These are phyloP conservation scores for Pseudochromis fuscus DNA, from an alignment of 2,797 vertebrate species.

Conservation along the genomic window DNA sequence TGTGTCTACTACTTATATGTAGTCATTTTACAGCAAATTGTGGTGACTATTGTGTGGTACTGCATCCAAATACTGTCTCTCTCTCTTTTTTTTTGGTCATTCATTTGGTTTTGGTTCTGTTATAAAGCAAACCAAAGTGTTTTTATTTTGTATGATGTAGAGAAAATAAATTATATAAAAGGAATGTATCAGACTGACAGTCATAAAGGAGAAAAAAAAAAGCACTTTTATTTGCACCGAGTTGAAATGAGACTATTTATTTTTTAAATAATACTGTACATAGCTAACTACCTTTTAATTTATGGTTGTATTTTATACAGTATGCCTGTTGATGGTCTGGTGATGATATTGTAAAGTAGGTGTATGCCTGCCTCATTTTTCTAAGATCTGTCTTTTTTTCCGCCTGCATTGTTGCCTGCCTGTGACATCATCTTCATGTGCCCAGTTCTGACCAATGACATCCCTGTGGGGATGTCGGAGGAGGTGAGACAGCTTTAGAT, in stretches of 20 bases:
- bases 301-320: slow-evolving; percentile 81
- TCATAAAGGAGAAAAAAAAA: slow-evolving; percentile 51
- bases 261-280: slow-evolving; percentile 80
- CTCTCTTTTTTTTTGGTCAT: slow-evolving; percentile 31
- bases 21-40: slow-evolving; percentile 67
- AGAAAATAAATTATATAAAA: slow-evolving; percentile 58
- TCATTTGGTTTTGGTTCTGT: slow-evolving; percentile 59
- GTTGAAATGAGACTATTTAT: slow-evolving; percentile 78
- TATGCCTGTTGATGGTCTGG: slow-evolving; percentile 81
- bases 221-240: slow-evolving; percentile 82
- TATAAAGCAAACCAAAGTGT: slow-evolving; percentile 85
- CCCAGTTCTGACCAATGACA: slow-evolving; percentile 60
- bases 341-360: slow-evolving; percentile 76
- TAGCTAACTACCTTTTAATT: slow-evolving; percentile 68
- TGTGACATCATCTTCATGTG: slow-evolving; percentile 77
- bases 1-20: slow-evolving; percentile 68
- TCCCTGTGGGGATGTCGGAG: slow-evolving; percentile 34
- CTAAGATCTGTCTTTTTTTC: slow-evolving; percentile 67
- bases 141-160: slow-evolving; percentile 71
- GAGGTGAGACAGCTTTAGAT: slow-evolving; percentile 33
- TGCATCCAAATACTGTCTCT: slow-evolving; percentile 58
- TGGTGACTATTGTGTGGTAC: slow-evolving; percentile 67
- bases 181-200: slow-evolving; percentile 78
- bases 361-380: slow-evolving; percentile 80
- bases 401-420: slow-evolving; percentile 82